Percentiles rank a stretch among this genome's conserved stretches.
phyloP scores from a whole-genome alignment of 2,888 invertebrate species.

The Spisula solida region DNA sequence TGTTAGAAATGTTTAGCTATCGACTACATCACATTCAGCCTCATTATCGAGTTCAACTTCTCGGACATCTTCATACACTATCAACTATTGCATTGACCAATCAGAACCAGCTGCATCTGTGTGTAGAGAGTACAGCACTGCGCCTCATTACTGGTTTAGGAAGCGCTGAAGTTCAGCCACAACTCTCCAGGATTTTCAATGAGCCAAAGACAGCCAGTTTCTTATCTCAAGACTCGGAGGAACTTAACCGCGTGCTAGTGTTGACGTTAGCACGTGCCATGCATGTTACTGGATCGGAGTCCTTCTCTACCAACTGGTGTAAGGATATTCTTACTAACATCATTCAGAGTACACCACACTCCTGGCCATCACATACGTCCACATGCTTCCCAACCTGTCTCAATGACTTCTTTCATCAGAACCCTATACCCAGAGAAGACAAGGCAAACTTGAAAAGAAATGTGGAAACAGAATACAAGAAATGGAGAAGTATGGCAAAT shows the following conservation, averaged over 20 bases:
- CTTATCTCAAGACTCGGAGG: slow-evolving; percentile 97
- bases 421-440: slow-evolving; percentile 90
- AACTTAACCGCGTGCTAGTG: slow-evolving; percentile 96
- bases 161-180: slow-evolving; percentile 97
- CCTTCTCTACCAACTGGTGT: slow-evolving; percentile 93
- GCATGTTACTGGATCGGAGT: slow-evolving; percentile 94
- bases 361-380: slow-evolving; percentile 97
- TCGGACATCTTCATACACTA: slow-evolving; percentile 96
- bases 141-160: slow-evolving; percentile 95
- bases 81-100: slow-evolving; percentile 97
- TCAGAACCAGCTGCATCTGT: slow-evolving; percentile 97
- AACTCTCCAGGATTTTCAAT: slow-evolving; percentile 95
- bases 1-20: slow-evolving; percentile 98
- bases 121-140: slow-evolving; percentile 96
- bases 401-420: slow-evolving; percentile 93
- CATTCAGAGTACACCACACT: slow-evolving; percentile 97
- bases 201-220: slow-evolving; percentile 94
- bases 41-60: slow-evolving; percentile 96
- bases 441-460: slow-evolving; percentile 94
- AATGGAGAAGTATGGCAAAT: slow-evolving; percentile 97
- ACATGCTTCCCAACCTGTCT: slow-evolving; percentile 96
- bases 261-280: slow-evolving; percentile 97
- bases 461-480: slow-evolving; percentile 92
- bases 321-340: slow-evolving; percentile 96
- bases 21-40: slow-evolving; percentile 98